A percentile compares a stretch with the other conserved stretches of the same genome.
Conservation (phyloP, 2,888 invertebrate species). For the Tubulanus polymorphus region DNA sequence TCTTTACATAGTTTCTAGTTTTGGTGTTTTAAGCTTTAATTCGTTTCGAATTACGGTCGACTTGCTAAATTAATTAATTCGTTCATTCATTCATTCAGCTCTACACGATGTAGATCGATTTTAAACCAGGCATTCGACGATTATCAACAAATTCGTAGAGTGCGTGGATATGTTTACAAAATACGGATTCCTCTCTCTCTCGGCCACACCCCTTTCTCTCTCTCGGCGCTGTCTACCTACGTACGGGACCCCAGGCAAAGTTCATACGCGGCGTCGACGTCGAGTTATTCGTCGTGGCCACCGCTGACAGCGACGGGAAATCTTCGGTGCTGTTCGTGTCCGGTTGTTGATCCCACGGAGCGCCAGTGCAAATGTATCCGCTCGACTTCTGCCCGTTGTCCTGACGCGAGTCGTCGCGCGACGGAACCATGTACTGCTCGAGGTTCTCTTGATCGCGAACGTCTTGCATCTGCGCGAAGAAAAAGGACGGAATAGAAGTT, state of each 20-base stretch:
- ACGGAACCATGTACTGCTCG: slow-evolving; percentile 43
- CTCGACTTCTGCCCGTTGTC: slow-evolving; percentile 4
- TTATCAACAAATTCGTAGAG: too few species aligned
- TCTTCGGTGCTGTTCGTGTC: slow-evolving; percentile 52
- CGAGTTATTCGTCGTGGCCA: slow-evolving; percentile 26
- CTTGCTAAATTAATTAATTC: too few species aligned
- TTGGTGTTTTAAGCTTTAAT: too few species aligned
- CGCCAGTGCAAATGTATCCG: slow-evolving; percentile 24
- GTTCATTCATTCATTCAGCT: too few species aligned
- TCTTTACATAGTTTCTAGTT: too few species aligned
- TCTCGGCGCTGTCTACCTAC: slow-evolving; percentile 3
- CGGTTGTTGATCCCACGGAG: slow-evolving; percentile 49
- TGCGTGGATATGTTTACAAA: too few species aligned
- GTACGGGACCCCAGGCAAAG: slow-evolving; percentile 33
- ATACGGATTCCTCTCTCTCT: too few species aligned
- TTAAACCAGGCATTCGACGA: too few species aligned
- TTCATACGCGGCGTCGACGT: slow-evolving; percentile 30
- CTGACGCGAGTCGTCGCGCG: slow-evolving; percentile 23
- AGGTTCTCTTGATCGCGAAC: slow-evolving; percentile 48
- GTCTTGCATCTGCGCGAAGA: slow-evolving; percentile 51
- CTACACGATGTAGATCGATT: too few species aligned
- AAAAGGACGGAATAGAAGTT: background rate
- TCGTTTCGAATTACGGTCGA: too few species aligned
- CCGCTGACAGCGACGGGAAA: slow-evolving; percentile 46
- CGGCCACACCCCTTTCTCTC: too few species aligned